Evolutionary conservation across 2,113 vertebrate genomes (phyloP).

Genomic region (Nothocercus julius): DNA sequence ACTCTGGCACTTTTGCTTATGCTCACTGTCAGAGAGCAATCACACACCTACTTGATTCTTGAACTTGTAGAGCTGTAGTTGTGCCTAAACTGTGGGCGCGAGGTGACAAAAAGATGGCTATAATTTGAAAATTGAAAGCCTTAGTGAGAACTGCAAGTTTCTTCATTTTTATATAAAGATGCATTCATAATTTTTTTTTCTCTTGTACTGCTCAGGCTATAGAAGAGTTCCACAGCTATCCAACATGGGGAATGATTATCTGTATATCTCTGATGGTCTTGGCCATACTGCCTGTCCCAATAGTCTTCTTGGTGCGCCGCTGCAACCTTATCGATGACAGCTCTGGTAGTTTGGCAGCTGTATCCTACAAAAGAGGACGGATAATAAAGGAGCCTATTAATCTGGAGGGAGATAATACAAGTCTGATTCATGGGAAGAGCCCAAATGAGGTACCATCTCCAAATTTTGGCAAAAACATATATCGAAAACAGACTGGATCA

Average conservation of each 20-base stretch:
- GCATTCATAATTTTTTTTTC: not conserved
- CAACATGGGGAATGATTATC: slow-evolving; percentile 86
- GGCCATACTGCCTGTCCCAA: slow-evolving; percentile 88
- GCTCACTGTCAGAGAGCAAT: not conserved
- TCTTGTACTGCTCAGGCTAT: slow-evolving; percentile 76
- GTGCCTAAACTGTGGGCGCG: not conserved
- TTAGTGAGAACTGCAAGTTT: not conserved
- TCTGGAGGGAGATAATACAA: slow-evolving; percentile 87
- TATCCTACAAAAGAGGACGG: slow-evolving; percentile 92
- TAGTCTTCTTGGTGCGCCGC: slow-evolving; percentile 85
- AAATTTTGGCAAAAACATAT: slow-evolving; percentile 88
- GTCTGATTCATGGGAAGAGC: slow-evolving; percentile 89
- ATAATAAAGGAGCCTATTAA: slow-evolving; percentile 89
- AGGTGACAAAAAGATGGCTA: not conserved
- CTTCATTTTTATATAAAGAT: not conserved
- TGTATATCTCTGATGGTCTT: slow-evolving; percentile 88
- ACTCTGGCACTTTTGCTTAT: not conserved
- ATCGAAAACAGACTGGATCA: slow-evolving; percentile 87
- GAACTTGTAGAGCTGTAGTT: not conserved
- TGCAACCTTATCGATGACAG: slow-evolving; percentile 88
- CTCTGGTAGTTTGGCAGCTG: slow-evolving; percentile 81
- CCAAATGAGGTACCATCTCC: slow-evolving; percentile 90
- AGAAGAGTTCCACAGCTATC: slow-evolving; percentile 85
- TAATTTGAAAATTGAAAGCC: not conserved
- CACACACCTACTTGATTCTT: not conserved